A percentile compares a stretch with the other conserved stretches of the same genome.
Evolutionary conservation across 2,888 invertebrate genomes (phyloP).

Genomic region (Tipula vernalis): DNA sequence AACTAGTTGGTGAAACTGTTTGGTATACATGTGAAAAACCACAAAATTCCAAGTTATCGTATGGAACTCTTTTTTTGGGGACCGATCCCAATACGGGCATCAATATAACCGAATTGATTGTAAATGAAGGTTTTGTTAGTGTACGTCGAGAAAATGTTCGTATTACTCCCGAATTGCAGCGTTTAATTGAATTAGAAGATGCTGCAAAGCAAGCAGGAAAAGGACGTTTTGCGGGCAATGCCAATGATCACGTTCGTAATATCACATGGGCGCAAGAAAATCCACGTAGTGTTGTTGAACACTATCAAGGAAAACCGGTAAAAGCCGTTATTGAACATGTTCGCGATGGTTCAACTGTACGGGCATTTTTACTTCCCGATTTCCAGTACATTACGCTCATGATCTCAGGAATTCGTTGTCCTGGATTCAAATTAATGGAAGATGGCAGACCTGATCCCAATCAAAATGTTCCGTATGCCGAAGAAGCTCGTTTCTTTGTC

Average conservation of each 20-base stretch:
- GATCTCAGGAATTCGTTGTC: slow-evolving; percentile 88
- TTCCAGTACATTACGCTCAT: slow-evolving; percentile 87
- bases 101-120: slow-evolving; percentile 77
- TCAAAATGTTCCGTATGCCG: slow-evolving; percentile 56
- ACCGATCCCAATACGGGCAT: slow-evolving; percentile 67
- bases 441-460: slow-evolving; percentile 57
- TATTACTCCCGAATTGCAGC: slow-evolving; percentile 50
- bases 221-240: slow-evolving; percentile 58
- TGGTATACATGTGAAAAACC: slow-evolving; percentile 74
- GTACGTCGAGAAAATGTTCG: slow-evolving; percentile 58
- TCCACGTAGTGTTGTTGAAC: slow-evolving; percentile 69
- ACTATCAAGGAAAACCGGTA: slow-evolving; percentile 71
- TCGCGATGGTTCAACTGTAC: slow-evolving; percentile 89
- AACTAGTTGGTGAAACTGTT: slow-evolving; percentile 83
- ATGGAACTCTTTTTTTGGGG: slow-evolving; percentile 76
- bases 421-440: slow-evolving; percentile 64
- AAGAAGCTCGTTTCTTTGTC: slow-evolving; percentile 89
- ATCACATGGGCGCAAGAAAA: slow-evolving; percentile 86
- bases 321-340: slow-evolving; percentile 95
- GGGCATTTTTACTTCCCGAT: slow-evolving; percentile 81
- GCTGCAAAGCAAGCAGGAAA: slow-evolving; percentile 76
- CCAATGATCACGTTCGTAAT: slow-evolving; percentile 63
- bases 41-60: slow-evolving; percentile 71
- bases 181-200: slow-evolving; percentile 76
- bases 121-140: slow-evolving; percentile 79